Conservation (phyloP, 2,797 vertebrate genomes). For the Argyrosomus regius region DNA sequence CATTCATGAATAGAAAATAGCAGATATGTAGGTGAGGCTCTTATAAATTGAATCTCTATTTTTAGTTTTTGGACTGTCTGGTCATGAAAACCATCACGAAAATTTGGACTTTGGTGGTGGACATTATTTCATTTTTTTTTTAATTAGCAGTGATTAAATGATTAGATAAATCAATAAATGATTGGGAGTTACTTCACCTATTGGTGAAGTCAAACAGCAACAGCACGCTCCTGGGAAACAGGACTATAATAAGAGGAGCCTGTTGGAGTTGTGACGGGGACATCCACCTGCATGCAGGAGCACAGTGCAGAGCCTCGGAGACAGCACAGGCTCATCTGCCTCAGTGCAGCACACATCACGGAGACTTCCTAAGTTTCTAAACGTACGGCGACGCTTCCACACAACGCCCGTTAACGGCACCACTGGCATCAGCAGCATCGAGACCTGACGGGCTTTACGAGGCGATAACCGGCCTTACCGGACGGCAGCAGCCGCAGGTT, state of each 20-base stretch:
- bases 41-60: not conserved
- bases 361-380: slow-evolving; percentile 9
- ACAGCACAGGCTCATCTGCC: not conserved
- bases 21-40: too few species aligned
- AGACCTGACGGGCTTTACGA: not conserved
- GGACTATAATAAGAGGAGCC: too few species aligned
- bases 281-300: slow-evolving; percentile 18
- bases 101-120: not conserved
- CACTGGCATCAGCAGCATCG: slow-evolving; percentile 8
- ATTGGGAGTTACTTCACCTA: not conserved
- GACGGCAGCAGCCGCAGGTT: not conserved
- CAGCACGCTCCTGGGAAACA: not conserved
- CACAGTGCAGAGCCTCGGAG: too few species aligned
- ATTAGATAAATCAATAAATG: too few species aligned
- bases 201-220: not conserved
- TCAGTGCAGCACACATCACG: not conserved
- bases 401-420: not conserved
- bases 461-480: fast-evolving
- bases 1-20: not conserved
- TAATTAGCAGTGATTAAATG: not conserved
- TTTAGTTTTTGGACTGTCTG: not conserved
- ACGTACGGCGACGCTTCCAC: not conserved
- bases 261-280: not conserved
- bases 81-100: not conserved
- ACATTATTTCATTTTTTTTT: not conserved